phyloP scores from a whole-genome alignment of 1,140 invertebrate genomes.

The Drosophila ananassae region DNA sequence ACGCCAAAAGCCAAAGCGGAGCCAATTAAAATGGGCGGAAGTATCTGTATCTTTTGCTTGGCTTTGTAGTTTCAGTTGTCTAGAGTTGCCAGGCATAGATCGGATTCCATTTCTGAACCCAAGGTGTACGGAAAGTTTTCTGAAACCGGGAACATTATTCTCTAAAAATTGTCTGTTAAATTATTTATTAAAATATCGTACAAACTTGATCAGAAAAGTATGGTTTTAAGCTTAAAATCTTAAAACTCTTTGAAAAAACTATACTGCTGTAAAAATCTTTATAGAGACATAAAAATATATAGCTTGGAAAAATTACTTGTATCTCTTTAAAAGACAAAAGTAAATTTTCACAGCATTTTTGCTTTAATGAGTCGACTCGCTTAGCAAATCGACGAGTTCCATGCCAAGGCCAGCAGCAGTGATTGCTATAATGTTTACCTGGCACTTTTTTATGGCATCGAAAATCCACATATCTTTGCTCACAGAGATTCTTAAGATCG shows the following conservation, averaged over 20 bases:
- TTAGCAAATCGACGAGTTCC: conserved; percentile 38
- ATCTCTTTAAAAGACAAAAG: not conserved
- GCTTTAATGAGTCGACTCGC: conserved; percentile 4
- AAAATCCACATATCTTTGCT: not conserved
- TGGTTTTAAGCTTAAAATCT: too few relatives aligned
- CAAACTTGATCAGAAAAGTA: too few relatives aligned
- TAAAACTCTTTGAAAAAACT: too few relatives aligned
- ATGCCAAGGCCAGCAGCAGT: conserved; percentile 34
- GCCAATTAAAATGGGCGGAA: conserved; percentile 75
- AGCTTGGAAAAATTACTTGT: too few relatives aligned
- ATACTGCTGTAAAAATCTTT: too few relatives aligned
- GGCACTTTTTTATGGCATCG: not conserved
- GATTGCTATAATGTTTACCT: not conserved
- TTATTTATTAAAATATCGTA: too few relatives aligned
- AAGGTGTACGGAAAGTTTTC: not conserved
- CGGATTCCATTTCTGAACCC: not conserved
- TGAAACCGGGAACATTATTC: not conserved
- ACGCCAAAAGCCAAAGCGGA: conserved; percentile 35
- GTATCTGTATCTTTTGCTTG: conserved; percentile 19
- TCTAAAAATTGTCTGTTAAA: too few relatives aligned
- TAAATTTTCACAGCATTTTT: conserved; percentile 30
- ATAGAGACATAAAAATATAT: too few relatives aligned
- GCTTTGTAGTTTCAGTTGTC: conserved; percentile 4
- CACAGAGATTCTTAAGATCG: conserved; percentile 64
- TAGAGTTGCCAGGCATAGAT: conserved; percentile 39